Evolutionary conservation across 2,797 vertebrate genomes (phyloP), one percentile per base, ranked within the genome.

Genomic region (Peromyscus melanophrys): DNA sequence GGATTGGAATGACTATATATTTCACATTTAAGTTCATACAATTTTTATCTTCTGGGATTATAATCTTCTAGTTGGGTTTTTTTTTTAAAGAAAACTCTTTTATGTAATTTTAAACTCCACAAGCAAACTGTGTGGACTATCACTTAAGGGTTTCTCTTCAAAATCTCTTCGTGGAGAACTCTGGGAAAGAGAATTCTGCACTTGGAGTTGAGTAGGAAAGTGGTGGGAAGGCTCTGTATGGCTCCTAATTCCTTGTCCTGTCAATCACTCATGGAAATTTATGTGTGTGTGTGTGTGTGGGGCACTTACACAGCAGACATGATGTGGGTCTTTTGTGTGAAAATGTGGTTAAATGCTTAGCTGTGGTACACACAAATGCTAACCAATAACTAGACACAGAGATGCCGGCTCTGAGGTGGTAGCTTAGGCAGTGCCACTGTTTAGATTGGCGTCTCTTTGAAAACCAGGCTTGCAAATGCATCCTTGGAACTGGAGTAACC

Each of bases 261-360:
- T 91, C 75, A 89, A 49, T 83, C 31, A 46, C n/a, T 95, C 73
- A 86, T 14, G 37, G 43, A 91, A 92, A 89, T 55, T 55, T 55
- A 55, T 55, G 52, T 55, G 52, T 52, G 49, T 3, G 49, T 52
- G 49, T 52, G 49, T 12, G 49, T 2, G 49, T 49, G 49, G 78
- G 7, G 16, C 4, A 8, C 69, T 89, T 90, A 59, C 87, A 87
- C 12, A 57, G n/a, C 16, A 63, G 63, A 76, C 16, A 55, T 31
- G 81, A 46, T 78, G 9, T 92, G 80, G 63, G 25, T 92, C 59
- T 71, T 95, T 92, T 63, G 52, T 37, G 37, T 87, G 37, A 43
- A 65, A 29, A 92, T 67, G 27, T 86, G 94, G 78, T 88, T 89
- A 77, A 88, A 96, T 55, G 95, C n/a, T 59, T 97, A 16, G 13